Evolutionary conservation across 2,888 invertebrate genomes (phyloP), one percentile per base, ranked within the genome.

Genomic region (Diarsia dahlii): DNA sequence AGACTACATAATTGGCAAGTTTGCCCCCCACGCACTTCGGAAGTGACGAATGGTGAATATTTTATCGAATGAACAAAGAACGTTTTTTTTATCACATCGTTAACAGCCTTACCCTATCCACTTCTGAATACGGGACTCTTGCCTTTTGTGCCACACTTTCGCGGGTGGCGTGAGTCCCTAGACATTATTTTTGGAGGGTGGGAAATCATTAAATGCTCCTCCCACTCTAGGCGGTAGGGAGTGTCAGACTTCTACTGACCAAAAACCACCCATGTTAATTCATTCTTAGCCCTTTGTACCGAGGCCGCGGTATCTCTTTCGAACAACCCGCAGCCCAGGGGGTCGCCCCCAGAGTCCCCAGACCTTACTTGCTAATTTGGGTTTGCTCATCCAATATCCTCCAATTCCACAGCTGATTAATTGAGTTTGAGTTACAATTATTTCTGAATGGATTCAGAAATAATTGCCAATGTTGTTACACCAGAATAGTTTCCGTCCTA

Each of bases 401-500:
- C 28, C 23, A 46, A 28, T 48, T 6, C 15, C 15, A 63, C 15
- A n/a, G 18, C 18, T 23, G 15, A 63, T 46, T 34, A 15, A 39
- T 46, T 34, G n/a, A 39, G 23, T 71, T 65, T 10, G 5, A 23
- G 18, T 66, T 18, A 18, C 34, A 46, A 52, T 20, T 34, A 52
- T 23, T 20, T 52, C 15, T 46, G 20, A 68, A 76, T 28, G 3
- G 5, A 62, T 39, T 39, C 39, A 39, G 39, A 39, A 39, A 39
- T 39, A 39, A 39, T 39, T 39, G 39, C 8, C 39, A 39, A 39
- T 39, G 39, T 39, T 39, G 39, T 39, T 39, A 39, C 9, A 76
- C 34, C 9, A 52, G 28, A 76, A 76, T 76, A 50, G 34, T 48
- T 70, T 39, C 18, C 4, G 10, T 28, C 0, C 28, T 13, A 75